Conservation (phyloP, 2,797 vertebrate species). For the Cryptoprocta ferox region DNA sequence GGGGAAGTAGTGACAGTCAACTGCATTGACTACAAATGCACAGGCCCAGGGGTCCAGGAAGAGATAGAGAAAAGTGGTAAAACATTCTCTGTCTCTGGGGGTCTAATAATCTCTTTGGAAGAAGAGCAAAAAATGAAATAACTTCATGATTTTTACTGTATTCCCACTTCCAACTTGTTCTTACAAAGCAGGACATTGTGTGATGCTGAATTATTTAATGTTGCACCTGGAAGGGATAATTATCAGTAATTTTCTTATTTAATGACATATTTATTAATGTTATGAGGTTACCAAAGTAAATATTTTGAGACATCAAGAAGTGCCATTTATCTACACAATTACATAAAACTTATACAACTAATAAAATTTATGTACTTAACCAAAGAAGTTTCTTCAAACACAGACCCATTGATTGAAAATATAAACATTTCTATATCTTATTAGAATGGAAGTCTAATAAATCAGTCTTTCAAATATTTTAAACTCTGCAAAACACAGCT, state of each 20-base stretch:
- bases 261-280: not conserved
- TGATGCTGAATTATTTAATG: not conserved
- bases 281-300: not conserved
- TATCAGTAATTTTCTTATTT: not conserved
- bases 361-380: not conserved
- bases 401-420: not conserved
- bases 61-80: not conserved
- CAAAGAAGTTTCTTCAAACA: not conserved
- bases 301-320: slow-evolving; percentile 5
- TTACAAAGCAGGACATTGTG: not conserved
- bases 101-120: not conserved
- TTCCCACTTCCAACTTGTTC: not conserved
- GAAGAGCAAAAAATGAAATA: not conserved
- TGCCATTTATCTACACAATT: not conserved
- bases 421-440: not conserved
- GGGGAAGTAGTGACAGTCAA: rapidly evolving
- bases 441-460: not conserved
- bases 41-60: not conserved
- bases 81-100: not conserved
- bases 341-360: not conserved
- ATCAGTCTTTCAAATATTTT: not conserved
- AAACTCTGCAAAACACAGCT: not conserved
- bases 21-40: rapidly evolving
- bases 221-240: not conserved
- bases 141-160: not conserved